Percentiles rank a stretch among this genome's conserved stretches.
These are phyloP conservation scores for Dysidea cf. avara DNA, from an alignment of 37 sponge, comb jelly and placozoan genomes.

Conservation along the genomic window DNA sequence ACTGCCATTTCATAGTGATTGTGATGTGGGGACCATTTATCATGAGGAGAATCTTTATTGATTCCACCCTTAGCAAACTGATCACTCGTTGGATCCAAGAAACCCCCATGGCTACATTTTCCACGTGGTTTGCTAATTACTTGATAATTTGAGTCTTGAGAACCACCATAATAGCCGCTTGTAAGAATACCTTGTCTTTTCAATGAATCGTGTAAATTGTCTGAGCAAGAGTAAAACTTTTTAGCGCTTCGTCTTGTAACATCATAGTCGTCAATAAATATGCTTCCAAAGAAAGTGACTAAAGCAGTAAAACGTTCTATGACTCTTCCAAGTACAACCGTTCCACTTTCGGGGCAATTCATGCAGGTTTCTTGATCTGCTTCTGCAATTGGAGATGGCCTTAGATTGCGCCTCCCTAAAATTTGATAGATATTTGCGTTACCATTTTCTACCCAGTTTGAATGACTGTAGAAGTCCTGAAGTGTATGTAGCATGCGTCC, in stretches of 20 bases:
- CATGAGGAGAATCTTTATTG: constrained; percentile 23
- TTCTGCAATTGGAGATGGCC: constrained; percentile 18
- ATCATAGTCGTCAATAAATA: no score
- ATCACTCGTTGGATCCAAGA: constrained; percentile 3
- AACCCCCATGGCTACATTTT: constrained; percentile 56
- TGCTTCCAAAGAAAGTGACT: no score
- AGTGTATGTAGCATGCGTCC: constrained; percentile 51
- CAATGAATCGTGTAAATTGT: neutral
- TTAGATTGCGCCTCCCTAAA: neutral
- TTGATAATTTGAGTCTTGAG: neutral
- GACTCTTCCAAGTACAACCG: neutral
- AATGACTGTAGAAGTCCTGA: constrained; percentile 59
- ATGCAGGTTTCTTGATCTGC: constrained; percentile 11
- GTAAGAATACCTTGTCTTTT: constrained; percentile 11
- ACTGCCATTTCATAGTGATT: constrained; percentile 19
- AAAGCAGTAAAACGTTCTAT: no score
- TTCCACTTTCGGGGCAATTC: constrained; percentile 12
- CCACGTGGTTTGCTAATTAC: constrained; percentile 5
- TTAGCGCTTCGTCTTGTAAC: neutral
- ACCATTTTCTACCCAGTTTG: constrained; percentile 54
- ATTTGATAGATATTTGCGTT: constrained; percentile 1
- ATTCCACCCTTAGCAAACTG: constrained; percentile 23
- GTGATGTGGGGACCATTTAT: constrained; percentile 27
- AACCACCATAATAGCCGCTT: constrained; percentile 40
- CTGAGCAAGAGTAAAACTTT: neutral